Conservation (phyloP, 2,888 invertebrate species). For the Dryobotodes eremita region DNA sequence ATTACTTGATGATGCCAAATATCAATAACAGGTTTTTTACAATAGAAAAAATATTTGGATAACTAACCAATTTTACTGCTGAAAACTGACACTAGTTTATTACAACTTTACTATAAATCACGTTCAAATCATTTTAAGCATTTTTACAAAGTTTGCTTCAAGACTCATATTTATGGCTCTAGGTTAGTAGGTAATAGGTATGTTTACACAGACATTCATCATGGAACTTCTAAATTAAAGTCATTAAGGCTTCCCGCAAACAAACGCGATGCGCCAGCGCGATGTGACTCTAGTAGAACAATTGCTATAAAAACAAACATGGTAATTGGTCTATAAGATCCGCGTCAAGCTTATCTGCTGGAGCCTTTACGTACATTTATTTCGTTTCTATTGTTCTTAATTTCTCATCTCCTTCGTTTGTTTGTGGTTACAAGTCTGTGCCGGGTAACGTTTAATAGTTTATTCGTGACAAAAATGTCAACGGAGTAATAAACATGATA, state of each 20-base stretch:
- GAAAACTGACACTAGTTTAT: too few relatives aligned
- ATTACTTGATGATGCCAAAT: background rate
- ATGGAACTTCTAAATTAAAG: conserved; percentile 32
- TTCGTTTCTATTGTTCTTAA: conserved; percentile 45
- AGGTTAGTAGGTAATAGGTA: conserved; percentile 17
- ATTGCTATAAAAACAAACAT: too few relatives aligned
- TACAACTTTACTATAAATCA: background rate
- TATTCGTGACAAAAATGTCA: conserved; percentile 43
- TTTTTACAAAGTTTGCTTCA: background rate
- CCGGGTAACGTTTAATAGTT: conserved; percentile 53
- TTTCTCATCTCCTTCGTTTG: conserved; percentile 47
- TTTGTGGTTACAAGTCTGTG: conserved; percentile 50
- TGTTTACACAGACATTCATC: conserved; percentile 30
- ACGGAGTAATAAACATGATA: conserved; percentile 23
- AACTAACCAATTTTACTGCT: background rate
- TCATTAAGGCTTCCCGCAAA: conserved; percentile 12
- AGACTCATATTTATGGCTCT: background rate
- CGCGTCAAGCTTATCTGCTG: too few relatives aligned
- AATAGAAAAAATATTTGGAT: background rate
- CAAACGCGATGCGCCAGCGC: too few relatives aligned
- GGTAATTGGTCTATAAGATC: too few relatives aligned
- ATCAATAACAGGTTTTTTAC: background rate
- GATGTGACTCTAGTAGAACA: too few relatives aligned
- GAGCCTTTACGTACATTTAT: conserved; percentile 24
- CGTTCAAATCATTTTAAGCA: background rate